Evolutionary conservation across 1,140 invertebrate species (phyloP).

Genomic region (Vanessa atalanta): DNA sequence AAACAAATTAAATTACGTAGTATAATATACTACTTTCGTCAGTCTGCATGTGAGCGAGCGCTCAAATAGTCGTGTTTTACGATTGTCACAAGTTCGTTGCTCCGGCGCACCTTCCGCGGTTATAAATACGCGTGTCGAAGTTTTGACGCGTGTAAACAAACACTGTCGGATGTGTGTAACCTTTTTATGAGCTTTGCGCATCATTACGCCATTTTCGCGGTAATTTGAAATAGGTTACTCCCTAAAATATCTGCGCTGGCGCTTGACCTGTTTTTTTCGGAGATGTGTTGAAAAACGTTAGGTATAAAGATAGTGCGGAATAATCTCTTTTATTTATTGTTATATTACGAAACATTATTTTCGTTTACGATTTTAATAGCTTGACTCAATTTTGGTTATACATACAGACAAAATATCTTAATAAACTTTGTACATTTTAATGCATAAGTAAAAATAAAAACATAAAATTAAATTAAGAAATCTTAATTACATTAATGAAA

Average conservation of each 20-base stretch:
- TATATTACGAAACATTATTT: no score
- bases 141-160: constrained; percentile 77
- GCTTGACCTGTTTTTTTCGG: constrained; percentile 22
- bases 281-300: constrained; percentile 3
- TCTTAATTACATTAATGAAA: no score
- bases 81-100: constrained; percentile 76
- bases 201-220: constrained; percentile 44
- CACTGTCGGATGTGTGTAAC: constrained; percentile 57
- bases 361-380: no score
- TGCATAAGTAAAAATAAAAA: no score
- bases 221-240: constrained; percentile 36
- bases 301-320: background rate
- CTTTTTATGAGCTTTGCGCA: constrained; percentile 46
- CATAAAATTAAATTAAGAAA: no score
- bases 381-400: no score
- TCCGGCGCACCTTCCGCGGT: constrained; percentile 67
- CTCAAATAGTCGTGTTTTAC: constrained; percentile 52
- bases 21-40: background rate
- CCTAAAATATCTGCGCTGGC: constrained; percentile 18
- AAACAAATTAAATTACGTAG: background rate
- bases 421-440: no score
- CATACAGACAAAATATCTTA: no score
- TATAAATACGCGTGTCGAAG: constrained; percentile 76
- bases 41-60: constrained; percentile 14
- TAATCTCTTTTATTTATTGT: no score